Evolutionary conservation across 2,888 invertebrate species (phyloP), one percentile per base, ranked within the genome.

Genomic region (Rhagonycha lutea): DNA sequence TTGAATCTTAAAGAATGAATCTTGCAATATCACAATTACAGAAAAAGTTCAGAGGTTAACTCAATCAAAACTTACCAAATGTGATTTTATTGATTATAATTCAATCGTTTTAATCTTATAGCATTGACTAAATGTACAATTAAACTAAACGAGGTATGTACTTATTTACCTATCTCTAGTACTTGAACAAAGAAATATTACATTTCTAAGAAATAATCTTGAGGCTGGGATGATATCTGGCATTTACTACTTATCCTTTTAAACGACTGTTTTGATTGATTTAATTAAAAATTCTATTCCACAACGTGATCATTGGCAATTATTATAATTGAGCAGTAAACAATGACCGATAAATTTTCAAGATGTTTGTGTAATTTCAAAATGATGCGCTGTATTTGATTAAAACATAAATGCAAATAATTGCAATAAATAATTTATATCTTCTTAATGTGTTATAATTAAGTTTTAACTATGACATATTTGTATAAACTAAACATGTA

Each of bases 391-490:
- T 3, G 1, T 24, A 65, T 65, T 65, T 24, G 23, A 65, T 65
- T 65, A 24, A 47, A 65, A n/a, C 26, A 24, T 26, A 65, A 24
- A 12, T 65, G 24, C 24, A 26, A 65, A 65, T 65, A 65, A 65
- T 65, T 65, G 26, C 63, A 65, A 26, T 24, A 65, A 4, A 24
- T 65, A 65, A 65, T 65, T 65, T 65, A 65, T 65, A 12, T 65
- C n/a, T 24, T 65, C n/a, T 23, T 65, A 65, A 65, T 65, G 63
- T 24, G 26, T 65, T 65, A 65, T 65, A 65, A 65, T 65, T 65
- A 65, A 9, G 63, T 23, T 65, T 65, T 26, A 65, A 65, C 63
- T 10, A 26, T 26, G 14, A 47, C 47, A 47, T 47, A 7, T 47
- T 47, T 47, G n/a, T 47, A 47, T 47, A 47, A 47, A 47, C 47